phyloP scores from a whole-genome alignment of 2,113 vertebrate genomes.

The Sardina pilchardus region DNA sequence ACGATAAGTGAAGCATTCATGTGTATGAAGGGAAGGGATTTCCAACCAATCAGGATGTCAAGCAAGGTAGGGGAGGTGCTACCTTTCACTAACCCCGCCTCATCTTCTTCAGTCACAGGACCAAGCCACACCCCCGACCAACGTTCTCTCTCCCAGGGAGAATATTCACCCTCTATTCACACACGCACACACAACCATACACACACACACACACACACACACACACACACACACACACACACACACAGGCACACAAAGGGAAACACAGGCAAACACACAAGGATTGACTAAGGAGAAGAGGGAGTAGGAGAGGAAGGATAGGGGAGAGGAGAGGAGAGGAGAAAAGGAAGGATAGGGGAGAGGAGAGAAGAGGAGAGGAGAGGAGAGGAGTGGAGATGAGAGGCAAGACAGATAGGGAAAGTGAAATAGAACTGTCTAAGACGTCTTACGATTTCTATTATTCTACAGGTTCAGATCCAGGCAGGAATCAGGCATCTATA shows the following conservation, averaged over 20 bases:
- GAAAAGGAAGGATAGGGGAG: not conserved
- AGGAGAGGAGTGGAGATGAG: not conserved
- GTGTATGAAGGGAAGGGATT: not conserved
- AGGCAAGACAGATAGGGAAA: not conserved
- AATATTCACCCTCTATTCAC: slow-evolving; percentile 85
- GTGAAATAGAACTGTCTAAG: not conserved
- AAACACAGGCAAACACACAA: not conserved
- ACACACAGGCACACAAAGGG: not conserved
- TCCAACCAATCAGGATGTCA: not conserved
- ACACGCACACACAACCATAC: slow-evolving; percentile 61
- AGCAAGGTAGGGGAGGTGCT: slow-evolving; percentile 53
- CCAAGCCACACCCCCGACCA: slow-evolving; percentile 79
- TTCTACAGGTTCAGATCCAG: not conserved
- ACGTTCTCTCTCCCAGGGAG: slow-evolving; percentile 82
- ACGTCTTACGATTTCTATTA: not conserved
- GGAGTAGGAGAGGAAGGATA: not conserved
- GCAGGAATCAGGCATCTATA: not conserved
- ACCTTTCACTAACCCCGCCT: slow-evolving; percentile 79
- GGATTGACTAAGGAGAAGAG: not conserved
- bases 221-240: slow-evolving; percentile 33
- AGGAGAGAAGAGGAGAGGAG: not conserved
- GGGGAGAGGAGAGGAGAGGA: not conserved
- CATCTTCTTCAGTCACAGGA: slow-evolving; percentile 69
- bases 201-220: slow-evolving; percentile 52
- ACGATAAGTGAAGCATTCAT: not conserved